These are phyloP conservation scores for Tetanocera ferruginea DNA, from an alignment of 2,888 invertebrate genomes.

Conservation along the genomic window DNA sequence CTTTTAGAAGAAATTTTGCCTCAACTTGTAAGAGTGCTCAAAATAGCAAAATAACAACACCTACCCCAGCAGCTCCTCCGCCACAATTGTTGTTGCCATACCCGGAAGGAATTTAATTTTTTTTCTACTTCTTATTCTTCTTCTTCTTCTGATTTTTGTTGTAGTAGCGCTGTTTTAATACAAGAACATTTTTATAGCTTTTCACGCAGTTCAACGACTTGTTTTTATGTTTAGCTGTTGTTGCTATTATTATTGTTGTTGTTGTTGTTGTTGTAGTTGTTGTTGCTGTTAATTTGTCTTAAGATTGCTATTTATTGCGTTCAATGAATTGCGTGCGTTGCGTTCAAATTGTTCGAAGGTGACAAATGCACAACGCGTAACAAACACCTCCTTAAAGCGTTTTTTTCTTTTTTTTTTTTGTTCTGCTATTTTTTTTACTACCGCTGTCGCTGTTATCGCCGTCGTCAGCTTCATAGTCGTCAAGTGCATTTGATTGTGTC, in stretches of 20 bases:
- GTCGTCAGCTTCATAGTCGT: background rate
- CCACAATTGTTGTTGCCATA: no score
- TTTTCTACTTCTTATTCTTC: background rate
- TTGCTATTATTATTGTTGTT: slow-evolving; percentile 6
- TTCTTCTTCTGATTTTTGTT: slow-evolving; percentile 7
- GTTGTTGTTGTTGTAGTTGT: slow-evolving; percentile 2
- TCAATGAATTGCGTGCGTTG: slow-evolving; percentile 34
- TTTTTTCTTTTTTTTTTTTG: background rate
- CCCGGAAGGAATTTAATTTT: background rate
- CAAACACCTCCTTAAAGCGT: background rate
- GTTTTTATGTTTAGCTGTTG: background rate
- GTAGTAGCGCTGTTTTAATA: slow-evolving; percentile 6
- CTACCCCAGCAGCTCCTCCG: no score
- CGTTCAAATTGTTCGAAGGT: slow-evolving; percentile 19
- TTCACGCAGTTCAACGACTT: slow-evolving; percentile 33
- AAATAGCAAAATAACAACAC: no score
- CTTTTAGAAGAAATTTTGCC: no score
- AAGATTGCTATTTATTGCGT: slow-evolving; percentile 27
- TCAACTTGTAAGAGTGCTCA: no score
- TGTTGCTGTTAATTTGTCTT: slow-evolving; percentile 16
- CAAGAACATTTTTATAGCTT: slow-evolving; percentile 26
- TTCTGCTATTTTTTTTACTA: background rate
- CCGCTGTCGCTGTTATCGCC: background rate
- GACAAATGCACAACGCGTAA: slow-evolving; percentile 14
- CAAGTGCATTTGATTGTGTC: slow-evolving; percentile 18